Percentiles rank a stretch among this genome's conserved stretches.
These are phyloP conservation scores for Desmophyllum pertusum DNA, from an alignment of 92 coral and sea anemone genomes.

Conservation along the genomic window DNA sequence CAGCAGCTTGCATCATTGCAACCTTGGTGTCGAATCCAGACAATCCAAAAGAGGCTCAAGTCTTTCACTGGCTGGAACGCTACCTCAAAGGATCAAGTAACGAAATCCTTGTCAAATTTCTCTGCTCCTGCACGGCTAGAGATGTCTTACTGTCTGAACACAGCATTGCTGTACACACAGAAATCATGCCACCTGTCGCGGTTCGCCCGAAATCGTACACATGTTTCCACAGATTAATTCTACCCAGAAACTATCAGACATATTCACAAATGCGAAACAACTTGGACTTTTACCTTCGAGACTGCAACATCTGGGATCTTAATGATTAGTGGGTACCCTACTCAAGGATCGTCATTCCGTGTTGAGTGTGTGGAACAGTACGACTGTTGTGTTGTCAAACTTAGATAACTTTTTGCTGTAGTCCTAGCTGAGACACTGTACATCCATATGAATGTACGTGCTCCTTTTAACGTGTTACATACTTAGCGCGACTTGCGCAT, in stretches of 20 bases:
- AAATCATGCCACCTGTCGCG: constrained; percentile 45
- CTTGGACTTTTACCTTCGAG: constrained; percentile 50
- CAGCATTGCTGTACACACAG: constrained; percentile 46
- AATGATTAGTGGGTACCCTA: constrained; percentile 20
- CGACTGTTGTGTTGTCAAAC: not conserved
- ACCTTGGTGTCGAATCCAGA: constrained; percentile 29
- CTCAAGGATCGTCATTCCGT: not conserved
- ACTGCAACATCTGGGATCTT: constrained; percentile 55
- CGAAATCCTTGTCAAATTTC: constrained; percentile 47
- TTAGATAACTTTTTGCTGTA: too few relatives aligned
- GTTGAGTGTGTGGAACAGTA: not conserved
- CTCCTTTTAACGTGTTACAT: too few relatives aligned
- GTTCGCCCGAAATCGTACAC: constrained; percentile 55
- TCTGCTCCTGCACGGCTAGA: constrained; percentile 62
- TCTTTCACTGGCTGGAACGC: constrained; percentile 62
- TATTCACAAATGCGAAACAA: constrained; percentile 47
- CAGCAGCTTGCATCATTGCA: constrained; percentile 31
- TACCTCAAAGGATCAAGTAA: constrained; percentile 54
- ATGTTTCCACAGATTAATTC: constrained; percentile 53
- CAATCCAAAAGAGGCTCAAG: constrained; percentile 50
- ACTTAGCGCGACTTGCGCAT: too few relatives aligned
- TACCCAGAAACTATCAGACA: constrained; percentile 55
- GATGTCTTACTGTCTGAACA: constrained; percentile 51
- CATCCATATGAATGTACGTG: too few relatives aligned
- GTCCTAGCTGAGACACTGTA: too few relatives aligned